Evolutionary conservation across 2,888 invertebrate species (phyloP), one percentile per base, ranked within the genome.

Genomic region (Buathra laborator): DNA sequence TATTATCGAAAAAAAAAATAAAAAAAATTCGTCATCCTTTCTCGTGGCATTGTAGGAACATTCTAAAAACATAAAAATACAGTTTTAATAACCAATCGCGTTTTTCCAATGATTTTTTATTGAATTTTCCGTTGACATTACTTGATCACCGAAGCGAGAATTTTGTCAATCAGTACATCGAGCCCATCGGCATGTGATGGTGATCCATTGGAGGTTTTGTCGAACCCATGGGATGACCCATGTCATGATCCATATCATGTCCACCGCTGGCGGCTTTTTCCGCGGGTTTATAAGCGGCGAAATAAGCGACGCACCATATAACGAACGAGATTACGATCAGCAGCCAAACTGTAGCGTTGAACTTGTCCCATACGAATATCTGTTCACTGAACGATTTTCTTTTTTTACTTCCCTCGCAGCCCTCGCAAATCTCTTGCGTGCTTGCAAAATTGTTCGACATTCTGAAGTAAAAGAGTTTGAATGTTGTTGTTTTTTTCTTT

Each of bases 311-410:
- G n/a, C 88, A 85, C 93, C 92, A 93, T 48, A 89, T 43, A n/a
- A 87, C 78, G n/a, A 93, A 91, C 3, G 90, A 86, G 0, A 83
- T 3, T 0, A 91, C 14, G 5, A 93, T 76, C 2, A 89, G 0
- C 2, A 87, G 19, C 14, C 90, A 87, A 1, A 87, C 79, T 43
- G 79, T 66, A 5, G 85, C 56, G 71, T 91, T 93, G 32, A 92
- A 92, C 86, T 72, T 89, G 51, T 92, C 88, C 93, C 93, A 93
- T 4, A 92, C 90, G 1, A 92, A 82, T 68, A 92, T 88, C 14
- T 82, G 76, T 74, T 70, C 64, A 43, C 64, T 29, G 32, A 84
- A 84, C 12, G 84, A 78, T 53, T 71, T 81, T 4, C 5, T 51
- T 10, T 46, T 24, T 29, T 59, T 70, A 2, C 70, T 59, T 67